Conservation (phyloP, 2,888 invertebrate species). For the Lissocephala sabroskyi region DNA sequence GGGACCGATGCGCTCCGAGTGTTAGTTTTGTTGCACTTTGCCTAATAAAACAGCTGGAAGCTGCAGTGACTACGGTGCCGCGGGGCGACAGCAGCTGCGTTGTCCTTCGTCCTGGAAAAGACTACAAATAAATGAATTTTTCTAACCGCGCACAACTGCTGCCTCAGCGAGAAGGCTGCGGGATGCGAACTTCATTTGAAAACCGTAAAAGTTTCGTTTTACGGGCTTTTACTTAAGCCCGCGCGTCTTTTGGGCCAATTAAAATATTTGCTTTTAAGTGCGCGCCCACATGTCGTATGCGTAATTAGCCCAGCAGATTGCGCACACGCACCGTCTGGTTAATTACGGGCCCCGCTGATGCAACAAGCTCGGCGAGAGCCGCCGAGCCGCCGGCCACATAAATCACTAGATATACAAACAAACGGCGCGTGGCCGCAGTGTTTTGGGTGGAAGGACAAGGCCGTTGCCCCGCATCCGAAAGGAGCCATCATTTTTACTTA, state of each 20-base stretch:
- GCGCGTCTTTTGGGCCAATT: background rate
- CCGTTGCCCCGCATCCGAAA: background rate
- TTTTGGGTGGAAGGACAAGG: background rate
- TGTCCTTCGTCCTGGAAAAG: background rate
- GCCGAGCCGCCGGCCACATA: constrained; percentile 13
- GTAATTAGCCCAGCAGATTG: constrained; percentile 3
- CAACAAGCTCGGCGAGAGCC: constrained; percentile 3
- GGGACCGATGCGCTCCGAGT: background rate
- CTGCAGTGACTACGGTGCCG: too few species aligned
- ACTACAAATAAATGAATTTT: constrained; percentile 1
- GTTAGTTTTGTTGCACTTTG: too few species aligned
- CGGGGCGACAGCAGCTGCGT: background rate
- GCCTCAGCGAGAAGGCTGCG: too few species aligned
- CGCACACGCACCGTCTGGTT: constrained; percentile 9
- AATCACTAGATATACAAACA: constrained; percentile 32
- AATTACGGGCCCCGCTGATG: constrained; percentile 21
- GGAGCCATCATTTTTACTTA: background rate
- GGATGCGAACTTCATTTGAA: too few species aligned
- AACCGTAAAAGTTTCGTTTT: too few species aligned
- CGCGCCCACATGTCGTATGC: constrained; percentile 3
- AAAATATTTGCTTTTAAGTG: background rate
- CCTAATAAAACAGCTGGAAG: background rate
- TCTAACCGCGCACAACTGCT: too few species aligned
- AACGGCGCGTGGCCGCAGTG: constrained; percentile 3
- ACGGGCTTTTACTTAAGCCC: background rate